phyloP scores from a whole-genome alignment of 1,140 invertebrate species.

The Panagrolaimus sp. region DNA sequence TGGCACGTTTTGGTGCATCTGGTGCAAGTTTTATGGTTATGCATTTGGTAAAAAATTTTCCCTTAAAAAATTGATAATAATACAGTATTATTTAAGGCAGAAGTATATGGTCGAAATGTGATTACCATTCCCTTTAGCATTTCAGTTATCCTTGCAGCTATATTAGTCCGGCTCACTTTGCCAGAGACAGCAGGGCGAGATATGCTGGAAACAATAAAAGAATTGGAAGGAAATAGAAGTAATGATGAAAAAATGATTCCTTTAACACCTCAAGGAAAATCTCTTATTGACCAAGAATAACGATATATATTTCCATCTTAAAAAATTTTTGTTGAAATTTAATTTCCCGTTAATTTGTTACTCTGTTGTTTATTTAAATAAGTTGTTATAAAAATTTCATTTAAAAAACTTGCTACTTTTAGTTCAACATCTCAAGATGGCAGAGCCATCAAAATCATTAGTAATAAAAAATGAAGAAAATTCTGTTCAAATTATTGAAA shows the following conservation, averaged over 20 bases:
- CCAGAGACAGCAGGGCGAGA: constrained; percentile 55
- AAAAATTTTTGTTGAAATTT: too few species aligned
- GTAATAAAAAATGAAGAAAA: neutral
- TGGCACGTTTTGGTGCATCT: constrained; percentile 63
- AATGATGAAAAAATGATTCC: too few species aligned
- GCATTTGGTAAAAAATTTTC: constrained; percentile 50
- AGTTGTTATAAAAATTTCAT: too few species aligned
- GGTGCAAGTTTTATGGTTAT: constrained; percentile 61
- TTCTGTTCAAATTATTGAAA: neutral
- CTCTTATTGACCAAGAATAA: too few species aligned
- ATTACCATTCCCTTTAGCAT: constrained; percentile 54
- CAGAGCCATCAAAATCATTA: neutral
- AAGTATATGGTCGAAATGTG: neutral
- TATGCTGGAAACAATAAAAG: constrained; percentile 54
- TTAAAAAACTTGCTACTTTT: too few species aligned
- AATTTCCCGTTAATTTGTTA: too few species aligned
- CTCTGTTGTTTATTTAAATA: too few species aligned
- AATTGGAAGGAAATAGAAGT: constrained; percentile 40
- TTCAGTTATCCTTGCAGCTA: constrained; percentile 46
- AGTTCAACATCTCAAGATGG: neutral
- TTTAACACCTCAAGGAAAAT: too few species aligned
- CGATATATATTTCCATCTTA: too few species aligned
- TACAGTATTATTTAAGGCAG: neutral
- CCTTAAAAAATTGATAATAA: neutral
- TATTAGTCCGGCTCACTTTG: constrained; percentile 47